Percentiles rank a stretch among this genome's conserved stretches.
Conservation (phyloP, 2,888 invertebrate genomes). For the Catocala nupta region DNA sequence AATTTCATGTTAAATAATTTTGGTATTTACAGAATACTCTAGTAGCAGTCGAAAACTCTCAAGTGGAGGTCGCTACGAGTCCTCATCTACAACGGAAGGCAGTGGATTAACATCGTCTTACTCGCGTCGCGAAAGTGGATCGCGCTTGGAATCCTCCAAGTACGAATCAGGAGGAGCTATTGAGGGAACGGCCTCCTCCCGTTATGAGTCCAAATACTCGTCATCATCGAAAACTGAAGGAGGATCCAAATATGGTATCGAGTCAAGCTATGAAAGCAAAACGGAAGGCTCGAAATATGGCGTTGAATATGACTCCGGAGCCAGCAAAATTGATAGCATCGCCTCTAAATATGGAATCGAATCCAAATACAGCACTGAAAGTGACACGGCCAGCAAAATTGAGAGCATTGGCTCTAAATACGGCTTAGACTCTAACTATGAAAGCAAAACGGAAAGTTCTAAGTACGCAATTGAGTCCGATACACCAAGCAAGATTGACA, state of each 20-base stretch:
- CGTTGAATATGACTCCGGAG: slow-evolving; percentile 59
- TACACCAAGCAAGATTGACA: slow-evolving; percentile 50
- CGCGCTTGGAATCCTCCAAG: slow-evolving; percentile 69
- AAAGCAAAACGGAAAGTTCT: slow-evolving; percentile 48
- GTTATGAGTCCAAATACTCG: slow-evolving; percentile 78
- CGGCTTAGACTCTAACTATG: slow-evolving; percentile 63
- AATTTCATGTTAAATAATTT: not conserved
- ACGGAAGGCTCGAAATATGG: slow-evolving; percentile 57
- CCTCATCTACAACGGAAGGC: slow-evolving; percentile 71
- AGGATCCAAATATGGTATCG: slow-evolving; percentile 44
- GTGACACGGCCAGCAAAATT: slow-evolving; percentile 54
- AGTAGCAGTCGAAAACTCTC: slow-evolving; percentile 76
- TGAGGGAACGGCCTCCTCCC: slow-evolving; percentile 71
- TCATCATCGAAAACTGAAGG: slow-evolving; percentile 52
- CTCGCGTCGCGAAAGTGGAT: slow-evolving; percentile 78
- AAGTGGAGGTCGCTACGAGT: slow-evolving; percentile 76
- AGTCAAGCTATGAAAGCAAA: slow-evolving; percentile 55
- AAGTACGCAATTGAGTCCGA: slow-evolving; percentile 51
- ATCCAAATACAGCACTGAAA: slow-evolving; percentile 67
- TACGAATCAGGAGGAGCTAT: slow-evolving; percentile 68
- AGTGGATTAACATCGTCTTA: slow-evolving; percentile 68
- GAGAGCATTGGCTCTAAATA: slow-evolving; percentile 73
- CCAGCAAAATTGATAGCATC: slow-evolving; percentile 70
- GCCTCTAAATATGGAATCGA: slow-evolving; percentile 76
- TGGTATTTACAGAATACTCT: slow-evolving; percentile 71